Base-by-base conservation (phyloP, 2,113 vertebrate genomes). In the Sialia sialis region DNA sequence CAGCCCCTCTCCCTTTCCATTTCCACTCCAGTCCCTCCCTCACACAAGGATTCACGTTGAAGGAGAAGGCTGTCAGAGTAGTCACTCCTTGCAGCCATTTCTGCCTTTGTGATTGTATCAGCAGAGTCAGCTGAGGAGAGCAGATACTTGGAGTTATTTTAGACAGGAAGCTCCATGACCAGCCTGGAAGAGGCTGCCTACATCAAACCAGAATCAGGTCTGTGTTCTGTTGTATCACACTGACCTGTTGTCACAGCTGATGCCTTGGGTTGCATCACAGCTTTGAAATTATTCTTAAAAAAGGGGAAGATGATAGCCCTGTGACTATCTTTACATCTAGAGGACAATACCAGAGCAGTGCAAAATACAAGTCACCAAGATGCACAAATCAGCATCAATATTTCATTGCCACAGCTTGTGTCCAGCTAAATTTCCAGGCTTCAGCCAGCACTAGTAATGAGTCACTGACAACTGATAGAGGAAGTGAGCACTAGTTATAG, bases 401-500 rank as follows among this genome's bases (percentile, higher is more conserved):
- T 88, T 89, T 90, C n/a, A 13, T 55, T 80, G 39, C 43, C 30
- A 51, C 34, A 67, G 26, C 32, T 66, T 90, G 18, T 62, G 46
- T 16, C 46, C 75, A 67, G n/a, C 16, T 79, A 52, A 51, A 62
- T 88, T 75, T 69, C 27, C 34, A 83, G 56, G 34, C 32, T 87
- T 89, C 58, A 73, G 58, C 16, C 54, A 89, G 36, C 10, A 34
- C 32, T 73, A 46, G 16, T 10, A 67, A 59, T 3, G 32, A 70
- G 48, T 64, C 64, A 49, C 27, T 69, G 62, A 69, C 62, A 74
- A 23, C 52, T n/a, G 39, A 16, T 23, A 83, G 63, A 83, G 70
- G 46, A 69, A 48, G 7, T 1, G 1, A 16, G 25, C 3, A 1
- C 22, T 0, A 0, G 6, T 56, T 64, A 23, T 16, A 38, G n/a